These are phyloP conservation scores for Drosophila lacicola DNA, from an alignment of 2,888 invertebrate genomes.

Conservation along the genomic window DNA sequence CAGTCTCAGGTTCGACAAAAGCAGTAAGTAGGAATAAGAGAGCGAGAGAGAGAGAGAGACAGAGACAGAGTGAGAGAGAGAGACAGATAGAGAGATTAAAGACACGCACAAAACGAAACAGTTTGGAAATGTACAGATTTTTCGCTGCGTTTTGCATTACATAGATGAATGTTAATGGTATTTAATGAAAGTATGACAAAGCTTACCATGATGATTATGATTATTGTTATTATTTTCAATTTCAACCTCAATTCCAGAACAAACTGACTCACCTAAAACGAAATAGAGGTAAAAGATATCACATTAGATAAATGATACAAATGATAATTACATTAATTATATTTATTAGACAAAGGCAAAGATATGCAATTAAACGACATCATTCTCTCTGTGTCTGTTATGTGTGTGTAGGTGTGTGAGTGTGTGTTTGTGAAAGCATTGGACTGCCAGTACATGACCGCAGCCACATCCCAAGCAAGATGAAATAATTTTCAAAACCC, in stretches of 20 bases:
- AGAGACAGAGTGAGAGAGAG: conserved; percentile 17
- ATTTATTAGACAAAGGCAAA: conserved; percentile 25
- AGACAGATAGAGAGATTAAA: conserved; percentile 13
- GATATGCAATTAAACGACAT: conserved; percentile 19
- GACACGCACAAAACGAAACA: conserved; percentile 24
- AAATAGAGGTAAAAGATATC: conserved; percentile 51
- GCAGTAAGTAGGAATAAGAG: neutral
- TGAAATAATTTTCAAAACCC: neutral
- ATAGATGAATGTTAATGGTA: conserved; percentile 82
- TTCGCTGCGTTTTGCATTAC: conserved; percentile 46
- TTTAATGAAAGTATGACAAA: conserved; percentile 85
- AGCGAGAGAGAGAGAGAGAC: conserved; percentile 25
- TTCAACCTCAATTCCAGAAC: conserved; percentile 85
- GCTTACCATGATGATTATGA: conserved; percentile 85
- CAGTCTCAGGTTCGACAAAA: conserved; percentile 16
- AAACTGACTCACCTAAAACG: conserved; percentile 85
- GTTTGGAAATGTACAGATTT: conserved; percentile 15
- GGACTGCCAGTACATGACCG: conserved; percentile 2
- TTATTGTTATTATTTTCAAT: conserved; percentile 85
- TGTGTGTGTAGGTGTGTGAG: neutral
- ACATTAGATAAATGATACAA: conserved; percentile 50
- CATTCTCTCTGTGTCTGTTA: conserved; percentile 13
- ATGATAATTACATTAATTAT: conserved; percentile 15
- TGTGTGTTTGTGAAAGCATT: neutral
- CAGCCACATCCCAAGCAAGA: neutral